phyloP scores from a whole-genome alignment of 2,888 invertebrate genomes.

The Acrocyrtus sp. region DNA sequence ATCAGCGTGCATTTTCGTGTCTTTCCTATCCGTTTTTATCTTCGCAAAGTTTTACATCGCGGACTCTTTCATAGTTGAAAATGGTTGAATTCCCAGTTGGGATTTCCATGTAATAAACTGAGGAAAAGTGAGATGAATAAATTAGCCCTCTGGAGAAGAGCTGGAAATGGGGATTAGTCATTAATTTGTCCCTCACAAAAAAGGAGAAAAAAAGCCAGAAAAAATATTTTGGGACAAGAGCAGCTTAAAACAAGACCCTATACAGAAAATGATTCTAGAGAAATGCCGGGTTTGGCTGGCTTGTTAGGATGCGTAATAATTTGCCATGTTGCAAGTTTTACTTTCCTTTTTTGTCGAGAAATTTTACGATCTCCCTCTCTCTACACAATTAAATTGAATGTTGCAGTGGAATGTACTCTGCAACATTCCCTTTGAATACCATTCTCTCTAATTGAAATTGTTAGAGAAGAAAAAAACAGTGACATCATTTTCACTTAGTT shows the following conservation, averaged over 20 bases:
- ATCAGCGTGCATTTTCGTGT: background rate
- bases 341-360: constrained; percentile 29
- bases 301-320: background rate
- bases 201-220: background rate
- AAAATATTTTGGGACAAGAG: too few species aligned
- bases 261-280: background rate
- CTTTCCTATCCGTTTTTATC: too few species aligned
- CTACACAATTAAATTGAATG: background rate
- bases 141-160: background rate
- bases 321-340: background rate
- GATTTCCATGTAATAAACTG: background rate
- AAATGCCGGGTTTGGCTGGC: too few species aligned
- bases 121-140: background rate
- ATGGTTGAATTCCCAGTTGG: background rate
- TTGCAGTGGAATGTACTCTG: background rate
- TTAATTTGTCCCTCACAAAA: background rate
- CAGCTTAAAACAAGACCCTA: background rate
- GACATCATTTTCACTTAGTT: background rate
- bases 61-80: background rate
- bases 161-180: background rate
- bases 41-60: background rate
- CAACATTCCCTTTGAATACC: too few species aligned
- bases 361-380: constrained; percentile 18
- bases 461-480: background rate
- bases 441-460: too few species aligned